Percentiles rank a stretch among this genome's conserved stretches.
These are phyloP conservation scores for Pagrus major DNA, from an alignment of 2,113 vertebrate species.

Conservation along the genomic window DNA sequence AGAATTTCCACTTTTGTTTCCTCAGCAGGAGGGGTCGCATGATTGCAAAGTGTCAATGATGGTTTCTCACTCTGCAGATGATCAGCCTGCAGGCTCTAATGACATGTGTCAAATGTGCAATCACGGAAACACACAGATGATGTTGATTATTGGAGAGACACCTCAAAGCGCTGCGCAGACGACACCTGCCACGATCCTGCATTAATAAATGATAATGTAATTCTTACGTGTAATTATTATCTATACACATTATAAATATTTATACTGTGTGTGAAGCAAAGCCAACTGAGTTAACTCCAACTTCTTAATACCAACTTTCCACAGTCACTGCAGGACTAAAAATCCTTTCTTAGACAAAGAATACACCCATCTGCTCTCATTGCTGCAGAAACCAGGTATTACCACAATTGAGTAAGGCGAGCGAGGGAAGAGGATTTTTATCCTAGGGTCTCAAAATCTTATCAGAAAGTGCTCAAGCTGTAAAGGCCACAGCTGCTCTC, in stretches of 20 bases:
- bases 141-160: conserved; percentile 2
- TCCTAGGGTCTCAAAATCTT: not conserved
- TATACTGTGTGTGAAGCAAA: not conserved
- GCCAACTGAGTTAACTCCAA: not conserved
- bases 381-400: conserved; percentile 1
- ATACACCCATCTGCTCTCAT: not conserved
- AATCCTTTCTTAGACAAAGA: conserved; percentile 10
- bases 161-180: conserved; percentile 1
- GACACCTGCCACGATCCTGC: conserved; percentile 7
- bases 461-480: conserved; percentile 19
- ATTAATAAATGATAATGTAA: conserved; percentile 20
- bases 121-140: not conserved
- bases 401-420: not conserved
- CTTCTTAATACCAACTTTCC: not conserved
- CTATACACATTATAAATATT: conserved; percentile 10
- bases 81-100: conserved; percentile 7
- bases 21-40: conserved; percentile 6
- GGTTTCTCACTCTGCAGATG: not conserved
- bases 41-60: conserved; percentile 46
- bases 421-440: not conserved
- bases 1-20: conserved; percentile 12
- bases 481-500: conserved; percentile 17
- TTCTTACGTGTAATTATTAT: conserved; percentile 30
- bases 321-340: not conserved
- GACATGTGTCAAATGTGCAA: not conserved